These are phyloP conservation scores for Lottia gigantea DNA, from an alignment of 2,888 invertebrate genomes.

Conservation along the genomic window DNA sequence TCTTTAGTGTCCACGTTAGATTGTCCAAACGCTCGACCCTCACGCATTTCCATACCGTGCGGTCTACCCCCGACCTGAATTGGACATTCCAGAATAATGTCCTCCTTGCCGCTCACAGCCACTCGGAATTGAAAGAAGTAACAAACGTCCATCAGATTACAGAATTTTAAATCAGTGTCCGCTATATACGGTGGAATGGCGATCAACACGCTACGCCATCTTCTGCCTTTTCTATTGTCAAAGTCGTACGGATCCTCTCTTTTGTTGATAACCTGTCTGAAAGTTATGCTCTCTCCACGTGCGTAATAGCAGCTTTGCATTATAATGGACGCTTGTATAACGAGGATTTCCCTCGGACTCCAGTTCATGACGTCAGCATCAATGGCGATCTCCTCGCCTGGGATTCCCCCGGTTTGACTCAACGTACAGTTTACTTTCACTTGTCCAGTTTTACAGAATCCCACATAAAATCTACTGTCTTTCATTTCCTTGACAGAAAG, in stretches of 20 bases:
- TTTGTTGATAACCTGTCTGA: conserved; percentile 62
- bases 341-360: conserved; percentile 52
- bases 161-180: conserved; percentile 61
- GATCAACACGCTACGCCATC: conserved; percentile 65
- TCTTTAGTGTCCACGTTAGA: background rate
- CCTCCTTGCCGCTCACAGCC: conserved; percentile 55
- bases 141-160: conserved; percentile 64
- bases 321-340: conserved; percentile 56
- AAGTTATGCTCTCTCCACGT: conserved; percentile 47
- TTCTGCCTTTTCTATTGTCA: conserved; percentile 52
- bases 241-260: conserved; percentile 63
- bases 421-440: conserved; percentile 50
- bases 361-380: conserved; percentile 62
- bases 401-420: conserved; percentile 57
- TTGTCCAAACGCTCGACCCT: background rate
- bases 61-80: conserved; percentile 58
- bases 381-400: conserved; percentile 64
- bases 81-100: conserved; percentile 54
- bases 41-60: conserved; percentile 18
- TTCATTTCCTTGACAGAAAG: conserved; percentile 33
- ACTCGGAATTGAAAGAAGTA: conserved; percentile 63
- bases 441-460: conserved; percentile 53
- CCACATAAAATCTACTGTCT: conserved; percentile 46
- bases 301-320: conserved; percentile 63
- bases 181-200: conserved; percentile 66